These are phyloP conservation scores for Drosophila tristis DNA, from an alignment of 1,140 invertebrate genomes.

Conservation along the genomic window DNA sequence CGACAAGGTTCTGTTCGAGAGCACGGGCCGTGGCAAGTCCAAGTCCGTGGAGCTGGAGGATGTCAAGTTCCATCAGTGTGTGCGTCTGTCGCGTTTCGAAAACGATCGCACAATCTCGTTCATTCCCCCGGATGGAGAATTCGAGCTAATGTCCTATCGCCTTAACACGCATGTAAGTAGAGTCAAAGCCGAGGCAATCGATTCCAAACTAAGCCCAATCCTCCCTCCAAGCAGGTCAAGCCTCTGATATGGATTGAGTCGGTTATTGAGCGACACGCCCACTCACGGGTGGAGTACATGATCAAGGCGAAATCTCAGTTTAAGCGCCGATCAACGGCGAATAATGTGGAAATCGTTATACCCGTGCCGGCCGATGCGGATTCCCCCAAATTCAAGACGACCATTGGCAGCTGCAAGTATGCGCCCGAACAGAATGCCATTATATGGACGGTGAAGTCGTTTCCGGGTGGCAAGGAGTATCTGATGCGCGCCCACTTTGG, in stretches of 20 bases:
- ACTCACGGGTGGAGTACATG: conserved; percentile 99
- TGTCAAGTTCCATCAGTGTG: conserved; percentile 99
- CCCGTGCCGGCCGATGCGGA: conserved; percentile 99
- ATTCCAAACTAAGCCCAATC: conserved; percentile 1
- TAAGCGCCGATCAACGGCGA: conserved; percentile 98
- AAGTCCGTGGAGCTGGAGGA: conserved; percentile 99
- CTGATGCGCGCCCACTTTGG: conserved; percentile 99
- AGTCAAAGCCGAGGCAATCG: neutral
- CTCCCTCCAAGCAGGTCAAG: conserved; percentile 88
- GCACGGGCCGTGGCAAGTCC: conserved; percentile 98
- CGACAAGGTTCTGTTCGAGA: conserved; percentile 99
- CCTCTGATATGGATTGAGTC: conserved; percentile 99
- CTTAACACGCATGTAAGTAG: conserved; percentile 96
- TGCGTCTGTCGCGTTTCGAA: conserved; percentile 98
- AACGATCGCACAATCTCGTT: conserved; percentile 99
- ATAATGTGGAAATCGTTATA: conserved; percentile 99
- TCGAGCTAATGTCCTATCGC: conserved; percentile 99
- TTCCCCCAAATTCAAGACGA: conserved; percentile 99
- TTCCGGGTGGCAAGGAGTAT: conserved; percentile 99
- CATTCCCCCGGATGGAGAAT: conserved; percentile 99
- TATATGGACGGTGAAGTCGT: conserved; percentile 99
- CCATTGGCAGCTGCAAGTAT: conserved; percentile 98
- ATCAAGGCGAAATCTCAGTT: conserved; percentile 99
- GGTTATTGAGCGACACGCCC: conserved; percentile 99
- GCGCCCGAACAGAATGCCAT: conserved; percentile 99